phyloP scores from a whole-genome alignment of 2,113 vertebrate species.

The Regulus satrapa region DNA sequence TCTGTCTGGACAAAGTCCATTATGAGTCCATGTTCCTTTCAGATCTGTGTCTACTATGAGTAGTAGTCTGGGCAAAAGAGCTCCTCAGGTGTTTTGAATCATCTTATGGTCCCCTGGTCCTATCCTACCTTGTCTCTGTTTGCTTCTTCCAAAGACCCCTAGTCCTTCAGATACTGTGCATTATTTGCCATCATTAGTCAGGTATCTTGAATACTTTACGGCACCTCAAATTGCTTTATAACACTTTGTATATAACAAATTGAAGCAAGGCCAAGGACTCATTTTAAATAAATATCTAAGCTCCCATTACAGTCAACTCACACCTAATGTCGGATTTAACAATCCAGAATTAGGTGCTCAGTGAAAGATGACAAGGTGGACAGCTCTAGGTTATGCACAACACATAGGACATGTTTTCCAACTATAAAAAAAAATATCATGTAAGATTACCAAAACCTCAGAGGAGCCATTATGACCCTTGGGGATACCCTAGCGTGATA shows the following conservation, averaged over 20 bases:
- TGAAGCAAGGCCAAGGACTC: not conserved
- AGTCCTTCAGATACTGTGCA: not conserved
- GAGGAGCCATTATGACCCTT: fast-evolving
- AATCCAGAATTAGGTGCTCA: not conserved
- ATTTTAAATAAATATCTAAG: not conserved
- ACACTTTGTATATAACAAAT: not conserved
- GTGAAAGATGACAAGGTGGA: not conserved
- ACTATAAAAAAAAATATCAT: not conserved
- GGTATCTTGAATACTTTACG: not conserved
- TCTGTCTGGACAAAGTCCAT: not conserved
- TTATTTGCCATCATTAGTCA: not conserved
- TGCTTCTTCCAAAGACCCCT: not conserved
- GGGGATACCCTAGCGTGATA: fast-evolving
- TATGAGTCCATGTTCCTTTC: fast-evolving
- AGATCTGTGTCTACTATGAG: not conserved
- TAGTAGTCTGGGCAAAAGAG: not conserved
- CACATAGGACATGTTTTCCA: fast-evolving
- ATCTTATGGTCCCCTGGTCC: too few species aligned
- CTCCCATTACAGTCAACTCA: not conserved
- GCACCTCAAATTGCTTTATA: not conserved
- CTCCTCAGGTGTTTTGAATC: not conserved
- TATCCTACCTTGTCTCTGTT: not conserved
- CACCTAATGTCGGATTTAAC: not conserved
- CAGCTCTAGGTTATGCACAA: not conserved
- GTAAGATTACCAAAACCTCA: not conserved